These are phyloP conservation scores for Saccostrea cuccullata DNA, from an alignment of 1,140 invertebrate genomes.

Conservation along the genomic window DNA sequence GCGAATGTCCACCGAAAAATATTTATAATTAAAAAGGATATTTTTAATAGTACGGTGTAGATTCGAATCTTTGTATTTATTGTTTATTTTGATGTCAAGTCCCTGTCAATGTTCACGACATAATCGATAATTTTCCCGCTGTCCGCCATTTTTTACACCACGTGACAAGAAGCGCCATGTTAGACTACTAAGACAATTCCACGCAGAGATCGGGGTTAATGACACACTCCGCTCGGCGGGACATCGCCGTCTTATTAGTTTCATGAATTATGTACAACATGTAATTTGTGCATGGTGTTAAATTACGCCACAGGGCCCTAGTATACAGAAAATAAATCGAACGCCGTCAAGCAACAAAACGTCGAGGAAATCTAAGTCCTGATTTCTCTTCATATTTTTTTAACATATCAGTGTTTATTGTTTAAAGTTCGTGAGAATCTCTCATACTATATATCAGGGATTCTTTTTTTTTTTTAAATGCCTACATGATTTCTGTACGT, in stretches of 20 bases:
- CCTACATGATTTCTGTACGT: no score
- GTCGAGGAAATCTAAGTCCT: neutral
- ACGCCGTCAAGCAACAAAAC: neutral
- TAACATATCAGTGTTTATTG: neutral
- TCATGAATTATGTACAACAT: conserved; percentile 19
- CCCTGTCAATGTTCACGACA: neutral
- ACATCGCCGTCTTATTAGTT: neutral
- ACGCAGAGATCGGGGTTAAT: neutral
- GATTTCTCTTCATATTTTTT: neutral
- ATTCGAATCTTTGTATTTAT: no score
- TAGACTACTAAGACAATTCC: neutral
- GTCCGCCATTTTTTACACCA: neutral
- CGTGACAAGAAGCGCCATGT: neutral
- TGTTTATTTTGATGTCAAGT: no score
- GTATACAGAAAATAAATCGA: neutral
- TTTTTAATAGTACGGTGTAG: no score
- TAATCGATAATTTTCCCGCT: conserved; percentile 6
- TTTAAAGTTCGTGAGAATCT: no score
- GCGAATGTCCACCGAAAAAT: no score
- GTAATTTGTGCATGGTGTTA: neutral
- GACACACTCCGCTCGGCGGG: neutral
- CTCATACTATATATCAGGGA: no score
- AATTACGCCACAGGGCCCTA: neutral
- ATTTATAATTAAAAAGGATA: no score
- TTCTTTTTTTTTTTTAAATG: no score